Evolutionary conservation across 2,113 vertebrate genomes (phyloP), one percentile per base, ranked within the genome.

Genomic region (Hydrochoerus hydrochaeris): DNA sequence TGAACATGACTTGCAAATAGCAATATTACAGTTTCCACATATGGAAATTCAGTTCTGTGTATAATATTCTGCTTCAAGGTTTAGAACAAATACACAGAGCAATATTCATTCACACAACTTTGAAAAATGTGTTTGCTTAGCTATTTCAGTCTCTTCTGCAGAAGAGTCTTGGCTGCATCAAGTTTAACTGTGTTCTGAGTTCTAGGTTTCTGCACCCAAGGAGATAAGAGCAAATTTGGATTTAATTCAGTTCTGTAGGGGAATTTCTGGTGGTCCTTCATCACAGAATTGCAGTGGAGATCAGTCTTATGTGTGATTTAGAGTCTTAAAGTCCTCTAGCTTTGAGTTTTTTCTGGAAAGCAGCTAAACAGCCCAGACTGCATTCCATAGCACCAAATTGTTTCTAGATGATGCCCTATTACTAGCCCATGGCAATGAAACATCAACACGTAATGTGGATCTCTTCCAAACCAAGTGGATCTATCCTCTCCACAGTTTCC

Each of bases 1-100:
- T 98, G 98, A 98, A 98, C 98, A 98, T 97, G 98, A 98, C 98
- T 98, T 98, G 98, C 98, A 98, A 98, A 99, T 98, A 98, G 98
- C 98, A 98, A 98, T 98, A 98, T 98, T 98, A 98, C 38, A 97
- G 97, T 98, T 99, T 98, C 98, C 95, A 98, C 98, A 98, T 98
- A 98, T 98, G 98, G 98, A 98, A 98, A 98, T 98, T 98, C 94
- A 98, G 97, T 96, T 97, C 96, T 98, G 95, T 98, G 85, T 98
- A 97, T 98, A 98, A 98, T 98, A 98, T 98, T 98, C 98, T 98
- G 94, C 95, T 98, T 98, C 97, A 98, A 98, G 98, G 97, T 98
- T 98, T 98, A 98, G 85, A 98, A 96, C 97, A 98, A 98, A 95
- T 97, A 98, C 95, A 96, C 97, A 98, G 97, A 98, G 97, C 96